Conservation (phyloP, 2,888 invertebrate genomes). For the Cinara cedri region DNA sequence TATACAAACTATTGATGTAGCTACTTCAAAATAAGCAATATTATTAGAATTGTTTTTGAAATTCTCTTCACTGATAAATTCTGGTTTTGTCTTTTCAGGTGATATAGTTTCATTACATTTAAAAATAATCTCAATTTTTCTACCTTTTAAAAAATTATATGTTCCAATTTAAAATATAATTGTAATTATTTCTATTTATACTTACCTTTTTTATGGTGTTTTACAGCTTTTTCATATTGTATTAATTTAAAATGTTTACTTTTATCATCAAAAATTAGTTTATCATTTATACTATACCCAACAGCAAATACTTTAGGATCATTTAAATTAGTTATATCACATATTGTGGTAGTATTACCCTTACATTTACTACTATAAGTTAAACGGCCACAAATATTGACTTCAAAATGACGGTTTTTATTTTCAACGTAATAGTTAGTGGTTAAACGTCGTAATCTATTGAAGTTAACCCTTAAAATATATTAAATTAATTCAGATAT, state of each 20-base stretch:
- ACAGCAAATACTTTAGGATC: slow-evolving; percentile 39
- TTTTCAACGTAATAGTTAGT: slow-evolving; percentile 37
- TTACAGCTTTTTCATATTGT: slow-evolving; percentile 5
- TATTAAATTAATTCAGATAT: background rate
- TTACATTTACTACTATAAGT: slow-evolving; percentile 14
- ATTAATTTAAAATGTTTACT: slow-evolving; percentile 22
- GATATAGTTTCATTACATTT: slow-evolving; percentile 47
- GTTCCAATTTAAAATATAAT: background rate
- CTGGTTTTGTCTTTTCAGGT: slow-evolving; percentile 22
- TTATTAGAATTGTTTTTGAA: background rate
- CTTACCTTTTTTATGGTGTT: slow-evolving; percentile 2
- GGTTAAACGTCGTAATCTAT: slow-evolving; percentile 13
- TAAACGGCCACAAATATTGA: slow-evolving; percentile 48
- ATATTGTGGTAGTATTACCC: slow-evolving; percentile 46
- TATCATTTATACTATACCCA: background rate
- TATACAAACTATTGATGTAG: slow-evolving; percentile 36
- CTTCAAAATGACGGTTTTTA: slow-evolving; percentile 26
- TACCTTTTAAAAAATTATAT: background rate
- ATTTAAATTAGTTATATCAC: slow-evolving; percentile 28
- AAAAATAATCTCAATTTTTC: slow-evolving; percentile 26
- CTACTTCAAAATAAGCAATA: slow-evolving; percentile 40
- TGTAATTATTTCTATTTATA: background rate
- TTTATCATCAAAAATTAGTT: background rate
- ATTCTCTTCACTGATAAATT: slow-evolving; percentile 11
- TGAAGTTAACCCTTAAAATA: slow-evolving; percentile 27